Base-by-base conservation (phyloP, 2,113 vertebrate genomes). In the Monopterus albus region DNA sequence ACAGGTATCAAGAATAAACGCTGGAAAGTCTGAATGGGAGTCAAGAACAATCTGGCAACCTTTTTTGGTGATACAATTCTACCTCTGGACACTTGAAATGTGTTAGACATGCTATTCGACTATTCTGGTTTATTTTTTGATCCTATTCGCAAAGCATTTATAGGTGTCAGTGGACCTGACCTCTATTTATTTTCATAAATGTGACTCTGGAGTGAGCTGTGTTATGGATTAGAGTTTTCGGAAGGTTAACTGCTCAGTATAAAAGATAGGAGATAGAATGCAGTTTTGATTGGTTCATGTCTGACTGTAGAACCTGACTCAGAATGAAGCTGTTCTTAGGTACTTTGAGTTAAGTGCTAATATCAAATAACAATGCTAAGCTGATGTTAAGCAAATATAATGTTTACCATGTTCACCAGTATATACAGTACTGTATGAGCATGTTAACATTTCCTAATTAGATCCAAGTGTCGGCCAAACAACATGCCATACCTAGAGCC, bases 111-210 rank as follows among this genome's bases (percentile, higher is more conserved):
- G 39, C 31, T 42, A 14, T 31, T 74, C 11, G 15, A 21, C 49
- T 56, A 28, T 28, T 33, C n/a, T n/a, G 23, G 58, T 70, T 84
- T 81, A 39, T 69, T 87, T 75, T 76, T 60, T 25, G 17, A 64
- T 67, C 50, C 7, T 38, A 45, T 70, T 59, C 23, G 52, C 31
- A 77, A 76, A 51, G 43, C 53, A 53, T 81, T 73, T 39, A 14
- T 2, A 65, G 65, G 46, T 64, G 45, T 79, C 52, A 5, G 4
- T 52, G 51, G 38, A 47, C 20, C 40, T 45, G 46, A 35, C 29
- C 20, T 29, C 55, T 39, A 39, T 74, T 87, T 81, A 60, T 86
- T 80, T 86, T 59, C 28, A 73, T 68, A 50, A 71, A 59, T 38
- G 61, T 79, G 64, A 76, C 53, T 39, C 39, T 42, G 47, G 15